Evolutionary conservation across 2,888 invertebrate genomes (phyloP).

Genomic region (Nomada goodeniana): DNA sequence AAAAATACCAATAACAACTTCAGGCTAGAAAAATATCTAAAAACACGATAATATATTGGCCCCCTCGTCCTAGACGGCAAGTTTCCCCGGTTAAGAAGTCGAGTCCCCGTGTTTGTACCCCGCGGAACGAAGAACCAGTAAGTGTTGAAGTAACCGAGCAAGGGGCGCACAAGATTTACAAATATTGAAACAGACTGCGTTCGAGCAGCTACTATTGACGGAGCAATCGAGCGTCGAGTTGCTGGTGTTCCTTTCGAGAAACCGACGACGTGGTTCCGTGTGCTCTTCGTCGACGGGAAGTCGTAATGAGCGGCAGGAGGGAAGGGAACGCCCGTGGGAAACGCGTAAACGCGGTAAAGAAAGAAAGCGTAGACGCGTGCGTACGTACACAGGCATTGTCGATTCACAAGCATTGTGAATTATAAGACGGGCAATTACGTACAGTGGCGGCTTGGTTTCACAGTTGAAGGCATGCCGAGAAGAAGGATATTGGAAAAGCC

Average conservation of each 20-base stretch:
- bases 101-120: background rate
- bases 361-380: constrained; percentile 52
- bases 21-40: background rate
- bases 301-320: constrained; percentile 77
- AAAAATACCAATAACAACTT: no score
- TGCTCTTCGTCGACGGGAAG: constrained; percentile 76
- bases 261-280: constrained; percentile 59
- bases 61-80: background rate
- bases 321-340: constrained; percentile 76
- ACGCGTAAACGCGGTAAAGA: constrained; percentile 58
- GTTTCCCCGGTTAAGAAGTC: background rate
- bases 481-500: no score
- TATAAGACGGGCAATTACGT: background rate
- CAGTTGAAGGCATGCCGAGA: background rate
- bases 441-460: background rate
- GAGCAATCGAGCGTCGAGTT: constrained; percentile 43
- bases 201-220: constrained; percentile 43
- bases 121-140: background rate
- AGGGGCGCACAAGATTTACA: constrained; percentile 39
- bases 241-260: constrained; percentile 54
- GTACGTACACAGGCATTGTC: background rate
- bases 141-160: constrained; percentile 17
- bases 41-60: background rate
- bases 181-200: constrained; percentile 60
- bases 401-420: background rate